Evolutionary conservation across 2,797 vertebrate genomes (phyloP), one percentile per base, ranked within the genome.

Genomic region (Discoglossus pictus): DNA sequence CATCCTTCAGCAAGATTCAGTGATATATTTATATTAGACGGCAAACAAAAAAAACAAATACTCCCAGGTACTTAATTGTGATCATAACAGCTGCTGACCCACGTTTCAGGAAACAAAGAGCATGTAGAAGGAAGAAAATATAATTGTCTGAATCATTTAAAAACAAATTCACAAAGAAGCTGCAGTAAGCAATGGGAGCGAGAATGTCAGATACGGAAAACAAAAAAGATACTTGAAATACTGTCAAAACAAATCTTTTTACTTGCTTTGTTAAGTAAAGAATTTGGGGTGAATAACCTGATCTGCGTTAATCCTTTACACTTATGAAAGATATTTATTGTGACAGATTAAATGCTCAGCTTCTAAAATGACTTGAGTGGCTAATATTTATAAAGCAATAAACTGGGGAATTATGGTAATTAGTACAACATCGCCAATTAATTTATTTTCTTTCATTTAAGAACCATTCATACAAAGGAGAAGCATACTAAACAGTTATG

Each of bases 361-460:
- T 84, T 79, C 69, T 73, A 61, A 81, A 86, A 80, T 79, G 79
- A 84, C 66, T 73, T 78, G 75, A 83, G 76, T 59, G 81, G 79
- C 54, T 84, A 81, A 79, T 80, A 82, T 85, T 85, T 86, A 81
- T 56, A 85, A 82, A 84, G 80, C 76, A 82, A 82, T 79, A 86
- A 83, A 83, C 77, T 81, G 78, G 65, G 59, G 76, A 82, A 77
- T 69, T 59, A 39, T 51, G 56, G 75, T 77, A 80, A 81, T 81
- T 76, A 85, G 73, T 68, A 78, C 3, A 53, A 68, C 71, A 79
- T 74, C 38, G 74, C 65, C 56, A 81, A 86, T 85, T 77, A 74
- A 81, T 40, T 53, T 65, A 82, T 82, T 60, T 79, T 65, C 80
- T 77, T 77, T 69, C 62, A 78, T 78, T 72, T 81, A 76, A 74